Conservation (phyloP, 2,113 vertebrate genomes). For the Chloropsis hardwickii region DNA sequence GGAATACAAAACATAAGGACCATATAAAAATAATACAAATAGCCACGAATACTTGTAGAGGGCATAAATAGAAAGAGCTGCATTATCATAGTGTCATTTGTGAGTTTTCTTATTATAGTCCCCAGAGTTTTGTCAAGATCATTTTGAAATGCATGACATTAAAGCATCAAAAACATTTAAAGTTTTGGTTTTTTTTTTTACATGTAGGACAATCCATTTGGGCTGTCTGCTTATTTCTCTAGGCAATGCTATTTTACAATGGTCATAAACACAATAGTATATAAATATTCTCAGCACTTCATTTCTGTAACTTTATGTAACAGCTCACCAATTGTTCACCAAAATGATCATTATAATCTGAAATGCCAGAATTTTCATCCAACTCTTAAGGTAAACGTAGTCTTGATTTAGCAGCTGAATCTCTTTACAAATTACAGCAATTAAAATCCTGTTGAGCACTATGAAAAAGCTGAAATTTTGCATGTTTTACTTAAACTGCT, state of each 20-base stretch:
- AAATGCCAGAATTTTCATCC: not conserved
- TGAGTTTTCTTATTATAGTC: not conserved
- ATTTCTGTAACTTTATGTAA: not conserved
- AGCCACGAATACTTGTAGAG: not conserved
- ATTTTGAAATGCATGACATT: not conserved
- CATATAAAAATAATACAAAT: not conserved
- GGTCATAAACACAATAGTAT: not conserved
- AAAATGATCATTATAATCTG: not conserved
- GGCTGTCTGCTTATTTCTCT: not conserved
- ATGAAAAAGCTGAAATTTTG: not conserved
- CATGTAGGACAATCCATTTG: not conserved
- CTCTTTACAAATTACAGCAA: not conserved
- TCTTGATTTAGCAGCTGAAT: not conserved
- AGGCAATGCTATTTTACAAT: not conserved
- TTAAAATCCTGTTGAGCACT: not conserved
- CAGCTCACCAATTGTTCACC: not conserved
- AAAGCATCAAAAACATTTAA: not conserved
- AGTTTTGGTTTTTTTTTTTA: not conserved
- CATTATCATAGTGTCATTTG: not conserved
- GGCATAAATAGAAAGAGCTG: not conserved
- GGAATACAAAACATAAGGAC: not conserved
- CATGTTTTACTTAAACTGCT: not conserved
- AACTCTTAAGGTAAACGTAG: not conserved
- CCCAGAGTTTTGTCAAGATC: not conserved
- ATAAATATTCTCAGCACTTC: not conserved